These are phyloP conservation scores for Isaurus tuberculatus DNA, from an alignment of 92 coral and sea anemone species.

Conservation along the genomic window DNA sequence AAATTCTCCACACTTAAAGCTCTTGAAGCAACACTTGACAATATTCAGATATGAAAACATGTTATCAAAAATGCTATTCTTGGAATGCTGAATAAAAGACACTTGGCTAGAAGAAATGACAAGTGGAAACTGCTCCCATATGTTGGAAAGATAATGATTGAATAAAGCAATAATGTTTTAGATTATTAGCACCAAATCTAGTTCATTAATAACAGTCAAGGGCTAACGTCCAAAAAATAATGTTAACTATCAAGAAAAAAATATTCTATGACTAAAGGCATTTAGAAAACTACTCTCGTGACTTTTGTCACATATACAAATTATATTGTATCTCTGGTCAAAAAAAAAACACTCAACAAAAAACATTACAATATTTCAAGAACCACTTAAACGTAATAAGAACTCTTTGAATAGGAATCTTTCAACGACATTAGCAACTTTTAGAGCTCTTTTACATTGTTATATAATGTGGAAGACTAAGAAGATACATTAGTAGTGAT, in stretches of 20 bases:
- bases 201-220: background rate
- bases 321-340: background rate
- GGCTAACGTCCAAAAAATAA: background rate
- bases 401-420: background rate
- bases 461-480: background rate
- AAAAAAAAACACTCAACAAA: background rate
- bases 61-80: constrained; percentile 3
- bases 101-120: background rate
- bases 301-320: background rate
- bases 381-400: background rate
- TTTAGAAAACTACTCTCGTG: background rate
- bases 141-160: background rate
- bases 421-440: background rate
- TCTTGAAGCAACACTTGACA: background rate
- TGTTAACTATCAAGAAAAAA: background rate
- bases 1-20: constrained; percentile 48
- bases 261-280: background rate
- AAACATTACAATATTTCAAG: background rate
- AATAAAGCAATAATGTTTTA: too few species aligned
- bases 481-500: background rate
- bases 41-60: background rate
- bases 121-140: constrained; percentile 2
- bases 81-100: background rate
- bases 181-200: background rate
- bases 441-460: background rate